Evolutionary conservation across 2,113 vertebrate species (phyloP), one percentile per base, ranked within the genome.

Genomic region (Parotia lawesii): DNA sequence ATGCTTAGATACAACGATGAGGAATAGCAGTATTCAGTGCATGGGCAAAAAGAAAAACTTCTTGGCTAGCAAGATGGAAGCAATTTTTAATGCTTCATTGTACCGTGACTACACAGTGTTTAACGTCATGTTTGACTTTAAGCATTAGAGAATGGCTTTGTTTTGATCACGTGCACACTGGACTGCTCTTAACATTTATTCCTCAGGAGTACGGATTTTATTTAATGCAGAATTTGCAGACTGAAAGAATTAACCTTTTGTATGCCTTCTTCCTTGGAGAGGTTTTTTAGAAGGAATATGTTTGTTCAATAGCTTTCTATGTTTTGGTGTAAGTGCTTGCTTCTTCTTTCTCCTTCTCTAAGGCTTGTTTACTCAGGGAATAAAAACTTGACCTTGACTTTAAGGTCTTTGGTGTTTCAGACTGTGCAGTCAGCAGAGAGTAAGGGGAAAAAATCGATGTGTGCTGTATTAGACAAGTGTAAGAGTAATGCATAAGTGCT

Each of bases 351-450:
- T 61, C 81, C 20, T 86, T 92, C 85, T 94, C 84, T 88, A 76
- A 83, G 87, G 85, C 87, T 97, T 97, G 90, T 98, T 98, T 97
- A 97, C 91, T 94, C 44, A 75, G 90, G 58, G 78, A 97, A 97
- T 92, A 88, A 94, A 97, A 96, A 92, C 91, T 86, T 97, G 97
- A 98, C 97, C 98, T 98, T 98, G 97, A 92, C 87, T 96, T 96
- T 95, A 96, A 98, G 97, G 97, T 97, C 97, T 98, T 92, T 91
- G 85, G 86, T 96, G 96, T 96, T 97, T 97, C 92, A 97, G 96
- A 97, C 76, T 96, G 96, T 97, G 79, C 75, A 97, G 96, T 98
- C 97, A 97, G 95, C 96, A 97, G 92, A 97, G 94, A 98, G 94
- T 38, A 97, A 95, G 83, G 95, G 90, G 75, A 61, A 95, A 37